Conservation (phyloP, 1,140 invertebrate species). For the Listronotus bonariensis region DNA sequence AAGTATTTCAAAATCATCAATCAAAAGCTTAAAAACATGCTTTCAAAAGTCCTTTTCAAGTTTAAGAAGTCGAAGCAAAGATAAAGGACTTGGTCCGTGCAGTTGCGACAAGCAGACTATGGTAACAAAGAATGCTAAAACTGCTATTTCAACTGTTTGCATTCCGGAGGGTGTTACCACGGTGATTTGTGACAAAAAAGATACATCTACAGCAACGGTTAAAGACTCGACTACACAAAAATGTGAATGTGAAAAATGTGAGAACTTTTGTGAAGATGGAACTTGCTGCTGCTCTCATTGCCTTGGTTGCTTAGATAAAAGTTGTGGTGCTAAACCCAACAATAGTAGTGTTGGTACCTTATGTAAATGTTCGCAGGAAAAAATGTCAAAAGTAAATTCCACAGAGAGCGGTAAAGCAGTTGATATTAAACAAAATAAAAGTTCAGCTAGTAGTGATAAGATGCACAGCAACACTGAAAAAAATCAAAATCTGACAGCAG, state of each 20-base stretch:
- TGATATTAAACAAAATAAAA: no score
- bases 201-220: background rate
- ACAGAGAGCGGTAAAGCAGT: no score
- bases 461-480: no score
- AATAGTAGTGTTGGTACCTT: slow-evolving; percentile 9
- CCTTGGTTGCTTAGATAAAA: slow-evolving; percentile 30
- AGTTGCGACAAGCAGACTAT: background rate
- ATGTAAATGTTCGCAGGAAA: slow-evolving; percentile 3
- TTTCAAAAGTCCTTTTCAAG: slow-evolving; percentile 4
- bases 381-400: background rate
- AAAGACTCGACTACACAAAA: slow-evolving; percentile 26
- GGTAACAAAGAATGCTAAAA: background rate
- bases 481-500: no score
- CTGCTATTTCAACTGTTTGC: background rate
- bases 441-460: no score
- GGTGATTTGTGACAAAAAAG: slow-evolving; percentile 6
- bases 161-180: background rate
- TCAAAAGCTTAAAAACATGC: slow-evolving; percentile 9
- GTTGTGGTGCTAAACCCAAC: slow-evolving; percentile 16
- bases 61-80: background rate
- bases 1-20: slow-evolving; percentile 1
- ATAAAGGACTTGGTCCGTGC: background rate
- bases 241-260: slow-evolving; percentile 23
- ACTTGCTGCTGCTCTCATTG: slow-evolving; percentile 36
- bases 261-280: slow-evolving; percentile 23